Evolutionary conservation across 2,113 vertebrate species (phyloP), one percentile per base, ranked within the genome.

Genomic region (Pseudopodoces humilis): DNA sequence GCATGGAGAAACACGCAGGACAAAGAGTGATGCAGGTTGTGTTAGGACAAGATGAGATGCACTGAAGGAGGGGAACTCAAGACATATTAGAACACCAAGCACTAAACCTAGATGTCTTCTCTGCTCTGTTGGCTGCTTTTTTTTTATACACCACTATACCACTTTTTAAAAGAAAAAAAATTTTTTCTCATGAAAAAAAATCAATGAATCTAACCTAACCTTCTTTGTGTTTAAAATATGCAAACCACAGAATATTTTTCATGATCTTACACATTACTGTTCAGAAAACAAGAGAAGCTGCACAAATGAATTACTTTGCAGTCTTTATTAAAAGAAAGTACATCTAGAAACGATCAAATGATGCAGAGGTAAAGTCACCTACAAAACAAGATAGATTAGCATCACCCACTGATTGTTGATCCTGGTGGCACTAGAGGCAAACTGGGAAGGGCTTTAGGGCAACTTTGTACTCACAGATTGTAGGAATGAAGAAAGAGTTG

Each of bases 351-450:
- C 0, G 0, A 80, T 65, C 86, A 67, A 60, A 68, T 37, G 68
- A 88, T 86, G 86, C 68, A 59, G 86, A 93, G 83, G 72, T 84
- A 86, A 94, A 92, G 72, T 72, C 88, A 96, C 94, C 64, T 90
- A 96, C 60, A 93, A 92, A 95, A 84, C 76, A 92, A 79, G 75
- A 91, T 69, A 91, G 93, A 93, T 92, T 62, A 96, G 69, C 80
- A 62, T 92, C 94, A 96, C 28, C 76, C 68, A 79, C 58, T 75
- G 64, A 77, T 19, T 78, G 88, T 74, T 95, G 90, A 96, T 95
- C 85, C 77, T 86, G 46, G 72, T 92, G 80, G 80, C 90, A 93
- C 90, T 50, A 63, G 18, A 76, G 72, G 95, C 86, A 89, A 88
- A 95, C 60, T 31, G 83, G 72, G 90, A 94, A 94, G n/a, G 28